phyloP scores from a whole-genome alignment of 2,888 invertebrate genomes.

The Heliconius ethilla region DNA sequence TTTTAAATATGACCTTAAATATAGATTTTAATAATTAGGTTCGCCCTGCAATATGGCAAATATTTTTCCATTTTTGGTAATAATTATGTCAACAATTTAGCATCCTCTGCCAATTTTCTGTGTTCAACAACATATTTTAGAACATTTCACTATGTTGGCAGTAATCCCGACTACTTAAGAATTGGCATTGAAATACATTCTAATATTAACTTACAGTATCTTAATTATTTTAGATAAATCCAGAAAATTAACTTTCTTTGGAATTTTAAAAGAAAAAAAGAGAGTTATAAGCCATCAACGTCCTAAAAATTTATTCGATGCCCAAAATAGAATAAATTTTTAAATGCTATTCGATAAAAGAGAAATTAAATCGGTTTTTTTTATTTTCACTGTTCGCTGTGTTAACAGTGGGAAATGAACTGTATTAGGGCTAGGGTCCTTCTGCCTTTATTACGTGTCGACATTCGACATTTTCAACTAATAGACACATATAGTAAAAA shows the following conservation, averaged over 20 bases:
- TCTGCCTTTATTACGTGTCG: too few species aligned
- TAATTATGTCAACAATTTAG: background rate
- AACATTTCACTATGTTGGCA: slow-evolving; percentile 17
- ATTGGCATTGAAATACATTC: slow-evolving; percentile 22
- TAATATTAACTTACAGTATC: slow-evolving; percentile 23
- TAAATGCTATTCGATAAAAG: background rate
- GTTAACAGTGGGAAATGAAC: too few species aligned
- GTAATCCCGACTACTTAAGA: slow-evolving; percentile 24
- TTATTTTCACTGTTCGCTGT: too few species aligned
- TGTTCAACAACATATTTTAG: slow-evolving; percentile 16
- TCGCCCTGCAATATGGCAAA: too few species aligned
- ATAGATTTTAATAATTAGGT: too few species aligned
- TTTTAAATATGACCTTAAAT: too few species aligned
- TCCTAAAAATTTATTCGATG: background rate
- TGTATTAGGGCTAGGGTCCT: too few species aligned
- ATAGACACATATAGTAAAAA: too few species aligned
- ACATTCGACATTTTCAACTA: too few species aligned
- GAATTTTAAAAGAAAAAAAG: too few species aligned
- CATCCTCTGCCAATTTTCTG: slow-evolving; percentile 13
- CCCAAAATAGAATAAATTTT: background rate
- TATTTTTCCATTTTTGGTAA: background rate
- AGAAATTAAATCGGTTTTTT: background rate
- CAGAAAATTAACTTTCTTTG: background rate
- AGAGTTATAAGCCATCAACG: too few species aligned
- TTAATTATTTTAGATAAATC: slow-evolving; percentile 3